phyloP scores from a whole-genome alignment of 2,797 vertebrate genomes.

The Semaprochilodus insignis region DNA sequence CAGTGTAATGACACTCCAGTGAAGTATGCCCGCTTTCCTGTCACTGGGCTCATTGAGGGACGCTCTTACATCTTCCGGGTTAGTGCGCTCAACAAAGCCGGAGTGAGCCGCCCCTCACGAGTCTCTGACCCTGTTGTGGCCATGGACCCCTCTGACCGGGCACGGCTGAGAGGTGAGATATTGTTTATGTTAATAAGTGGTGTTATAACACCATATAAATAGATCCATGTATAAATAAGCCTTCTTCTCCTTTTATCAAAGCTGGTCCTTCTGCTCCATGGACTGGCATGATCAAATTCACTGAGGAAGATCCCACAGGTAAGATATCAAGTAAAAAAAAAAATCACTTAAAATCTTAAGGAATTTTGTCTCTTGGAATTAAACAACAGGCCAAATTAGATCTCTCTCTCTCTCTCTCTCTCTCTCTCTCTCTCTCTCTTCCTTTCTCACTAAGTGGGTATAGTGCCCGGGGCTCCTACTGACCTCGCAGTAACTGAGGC shows the following conservation, averaged over 20 bases:
- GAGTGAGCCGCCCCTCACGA: constrained; percentile 89
- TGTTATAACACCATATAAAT: not conserved
- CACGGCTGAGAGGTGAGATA: constrained; percentile 86
- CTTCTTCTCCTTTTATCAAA: constrained; percentile 59
- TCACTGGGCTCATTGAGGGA: constrained; percentile 95
- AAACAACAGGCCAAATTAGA: not conserved
- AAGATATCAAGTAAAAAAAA: constrained; percentile 16
- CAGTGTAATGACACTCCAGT: constrained; percentile 95
- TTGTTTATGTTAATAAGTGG: not conserved
- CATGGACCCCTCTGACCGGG: constrained; percentile 92
- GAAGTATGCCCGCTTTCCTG: constrained; percentile 96
- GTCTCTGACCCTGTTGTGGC: constrained; percentile 90
- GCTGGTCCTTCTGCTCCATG: constrained; percentile 94
- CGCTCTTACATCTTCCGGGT: constrained; percentile 94
- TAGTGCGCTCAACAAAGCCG: constrained; percentile 88
- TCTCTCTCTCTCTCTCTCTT: not conserved
- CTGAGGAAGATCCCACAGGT: constrained; percentile 96
- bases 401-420: not conserved
- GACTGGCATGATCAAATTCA: constrained; percentile 98
- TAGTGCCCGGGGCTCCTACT: constrained; percentile 89
- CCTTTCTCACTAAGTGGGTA: constrained; percentile 79
- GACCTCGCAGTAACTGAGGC: constrained; percentile 94
- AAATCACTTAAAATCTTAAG: too few species aligned
- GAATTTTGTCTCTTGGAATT: not conserved
- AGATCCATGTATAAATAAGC: not conserved